Base-by-base conservation (phyloP, 2,888 invertebrate genomes). In the Parnassius mnemosyne region DNA sequence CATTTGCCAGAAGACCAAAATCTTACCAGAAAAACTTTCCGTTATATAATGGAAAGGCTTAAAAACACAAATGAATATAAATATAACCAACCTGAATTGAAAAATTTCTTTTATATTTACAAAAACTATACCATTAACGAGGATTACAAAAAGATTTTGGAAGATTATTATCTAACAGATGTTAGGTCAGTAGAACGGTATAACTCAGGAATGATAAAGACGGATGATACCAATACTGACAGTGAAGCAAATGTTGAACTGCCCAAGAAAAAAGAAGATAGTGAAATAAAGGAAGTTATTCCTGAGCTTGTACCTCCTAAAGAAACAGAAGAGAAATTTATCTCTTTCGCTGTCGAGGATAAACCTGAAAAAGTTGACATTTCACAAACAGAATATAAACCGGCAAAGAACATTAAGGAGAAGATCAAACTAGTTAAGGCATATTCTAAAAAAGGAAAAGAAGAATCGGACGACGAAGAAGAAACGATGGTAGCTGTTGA, bases 31-130 rank as follows among this genome's bases (percentile, higher is more conserved):
- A 85, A 84, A 63, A 89, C 89, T 9, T 93, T 89, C 74, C 84
- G 82, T 7, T 85, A 80, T 54, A 89, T 93, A 9, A 87, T 93
- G 83, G 85, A 92, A 57, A 82, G 92, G 54, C 73, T 93, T n/a
- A 90, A 87, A 68, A 92, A 92, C 57, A 87, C 81, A 3, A 83
- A 89, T 57, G 85, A 89, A 65, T 92, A 89, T 68, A 87, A 88
- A 78, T 80, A 84, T 60, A 92, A 92, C 66, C 85, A 88, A 63
- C 94, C 94, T 1, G 93, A 94, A 68, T 84, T 94, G 67, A 93
- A 94, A 74, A 94, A 94, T 71, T 94, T 93, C 88, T 93, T 94
- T 72, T 94, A 94, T 70, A 92, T 94, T 9, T 94, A 94, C 77
- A 93, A 93, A 71, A 94, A 94, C 71, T 92, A 93, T 72, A 93